Evolutionary conservation across 2,797 vertebrate genomes (phyloP).

Genomic region (Cyprinodon diabolis): DNA sequence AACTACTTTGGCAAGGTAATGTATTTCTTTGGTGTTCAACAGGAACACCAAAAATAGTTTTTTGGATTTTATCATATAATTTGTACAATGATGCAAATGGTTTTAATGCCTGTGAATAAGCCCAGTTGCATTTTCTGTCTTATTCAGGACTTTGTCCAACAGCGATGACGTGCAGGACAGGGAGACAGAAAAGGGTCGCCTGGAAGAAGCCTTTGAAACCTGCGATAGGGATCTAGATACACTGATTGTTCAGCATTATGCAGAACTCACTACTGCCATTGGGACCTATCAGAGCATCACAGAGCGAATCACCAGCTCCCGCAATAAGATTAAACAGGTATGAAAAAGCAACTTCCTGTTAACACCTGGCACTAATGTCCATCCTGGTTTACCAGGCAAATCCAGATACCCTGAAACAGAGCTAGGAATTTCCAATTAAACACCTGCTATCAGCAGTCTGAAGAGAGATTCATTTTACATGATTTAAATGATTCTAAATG

Average conservation of each 20-base stretch:
- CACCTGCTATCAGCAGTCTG: too few species aligned
- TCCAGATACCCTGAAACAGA: too few species aligned
- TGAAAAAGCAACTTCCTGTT: not conserved
- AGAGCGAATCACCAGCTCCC: constrained; percentile 95
- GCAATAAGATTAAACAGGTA: constrained; percentile 97
- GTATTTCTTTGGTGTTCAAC: not conserved
- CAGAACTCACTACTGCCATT: constrained; percentile 96
- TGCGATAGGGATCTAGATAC: constrained; percentile 92
- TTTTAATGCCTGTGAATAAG: not conserved
- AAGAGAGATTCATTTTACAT: too few species aligned
- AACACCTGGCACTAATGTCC: not conserved
- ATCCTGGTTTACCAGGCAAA: not conserved
- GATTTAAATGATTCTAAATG: too few species aligned
- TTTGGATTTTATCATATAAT: not conserved
- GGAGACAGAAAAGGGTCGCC: constrained; percentile 93
- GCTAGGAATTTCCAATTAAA: too few species aligned
- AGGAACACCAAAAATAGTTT: not conserved
- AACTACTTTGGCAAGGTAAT: not conserved
- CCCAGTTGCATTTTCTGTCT: not conserved
- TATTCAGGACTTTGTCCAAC: constrained; percentile 89
- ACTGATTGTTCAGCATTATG: constrained; percentile 95
- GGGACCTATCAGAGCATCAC: constrained; percentile 99
- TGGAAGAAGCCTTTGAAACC: constrained; percentile 96
- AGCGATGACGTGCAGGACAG: constrained; percentile 96
- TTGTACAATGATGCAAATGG: not conserved